Base-by-base conservation (phyloP, 2,888 invertebrate genomes). In the Nebria salina region DNA sequence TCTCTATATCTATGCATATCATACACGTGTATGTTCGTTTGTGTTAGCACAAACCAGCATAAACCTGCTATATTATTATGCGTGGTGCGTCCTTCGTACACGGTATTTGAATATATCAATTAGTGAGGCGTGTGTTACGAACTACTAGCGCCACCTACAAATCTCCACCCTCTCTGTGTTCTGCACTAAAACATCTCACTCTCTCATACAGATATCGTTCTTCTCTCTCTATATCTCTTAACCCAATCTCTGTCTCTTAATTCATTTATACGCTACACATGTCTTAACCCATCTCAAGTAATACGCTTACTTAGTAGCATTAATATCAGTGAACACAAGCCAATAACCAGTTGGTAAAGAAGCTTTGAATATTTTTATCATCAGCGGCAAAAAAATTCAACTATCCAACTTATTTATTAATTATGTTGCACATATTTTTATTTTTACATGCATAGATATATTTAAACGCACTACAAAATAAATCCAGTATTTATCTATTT, bases 61-160 rank as follows among this genome's bases (percentile, higher is more conserved):
- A 54, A 54, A 54, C 34, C 54, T 64, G 72, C n/a, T 43, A 73
- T 80, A 85, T 85, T 85, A 84, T 83, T 83, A 85, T 85, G 83
- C 85, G 82, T 82, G 82, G 77, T 76, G 83, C 84, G 83, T 84
- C 83, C 76, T 54, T 82, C 77, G 82, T 84, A 84, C 84, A 84
- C 84, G 84, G 83, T 83, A 85, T 84, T 84, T 85, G 85, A 85
- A 85, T 85, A 85, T 85, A 85, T 85, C 85, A 85, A 85, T 85
- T 85, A 85, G 84, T 79, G 79, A 74, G 20, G 42, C 74, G 74
- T 79, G 54, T 77, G 79, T 79, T 68, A 66, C 66, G 25, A 66
- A 43, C 68, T 66, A 74, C 9, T 34, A n/a, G 34, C 72, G 54
- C 54, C 54, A 54, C 54, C 54, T 54, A 54, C 54, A 54, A 54